These are phyloP conservation scores for Hemicordylus capensis DNA, from an alignment of 2,113 vertebrate genomes.

Conservation along the genomic window DNA sequence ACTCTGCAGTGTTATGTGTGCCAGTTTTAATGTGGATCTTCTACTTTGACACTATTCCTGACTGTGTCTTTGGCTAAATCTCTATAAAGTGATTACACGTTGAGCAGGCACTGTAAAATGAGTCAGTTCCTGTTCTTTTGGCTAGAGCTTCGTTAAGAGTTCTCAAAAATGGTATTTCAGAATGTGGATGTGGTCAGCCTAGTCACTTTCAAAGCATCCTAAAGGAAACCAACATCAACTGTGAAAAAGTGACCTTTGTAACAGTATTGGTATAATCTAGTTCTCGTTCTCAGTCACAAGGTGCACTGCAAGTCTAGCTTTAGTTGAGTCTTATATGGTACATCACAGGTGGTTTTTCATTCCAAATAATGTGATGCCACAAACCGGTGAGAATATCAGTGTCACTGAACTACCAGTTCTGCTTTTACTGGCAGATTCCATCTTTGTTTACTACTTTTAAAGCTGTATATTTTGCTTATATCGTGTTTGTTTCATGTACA, in stretches of 20 bases:
- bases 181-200: constrained; percentile 96
- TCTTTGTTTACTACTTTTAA: background rate
- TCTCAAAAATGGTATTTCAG: constrained; percentile 85
- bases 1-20: background rate
- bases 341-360: background rate
- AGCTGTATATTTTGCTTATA: background rate
- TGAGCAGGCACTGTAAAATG: constrained; percentile 81
- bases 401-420: background rate
- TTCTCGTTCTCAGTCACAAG: background rate
- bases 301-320: background rate
- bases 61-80: constrained; percentile 51
- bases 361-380: background rate
- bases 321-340: background rate
- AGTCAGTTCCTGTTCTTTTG: constrained; percentile 93
- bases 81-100: constrained; percentile 73
- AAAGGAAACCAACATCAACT: constrained; percentile 99
- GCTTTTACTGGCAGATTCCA: background rate
- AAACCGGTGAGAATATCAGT: background rate
- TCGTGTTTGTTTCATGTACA: background rate
- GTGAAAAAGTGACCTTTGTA: constrained; percentile 83
- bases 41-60: constrained; percentile 56
- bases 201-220: constrained; percentile 97
- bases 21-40: background rate
- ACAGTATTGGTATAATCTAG: constrained; percentile 54
- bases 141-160: constrained; percentile 83